Base-by-base conservation (phyloP, 2,888 invertebrate species). In the Pherbina coryleti region DNA sequence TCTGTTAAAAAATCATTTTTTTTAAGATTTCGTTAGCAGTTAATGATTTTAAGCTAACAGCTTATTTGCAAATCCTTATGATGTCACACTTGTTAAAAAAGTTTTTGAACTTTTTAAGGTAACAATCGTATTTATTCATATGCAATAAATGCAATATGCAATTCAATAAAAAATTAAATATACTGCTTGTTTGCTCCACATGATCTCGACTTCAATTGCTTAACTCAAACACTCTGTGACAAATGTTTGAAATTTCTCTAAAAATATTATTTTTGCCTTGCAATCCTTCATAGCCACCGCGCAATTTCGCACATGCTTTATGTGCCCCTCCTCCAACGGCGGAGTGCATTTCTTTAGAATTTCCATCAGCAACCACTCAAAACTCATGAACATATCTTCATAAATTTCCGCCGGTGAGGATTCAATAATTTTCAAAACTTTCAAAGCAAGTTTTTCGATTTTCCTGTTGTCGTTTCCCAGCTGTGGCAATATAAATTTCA, bases 371-470 rank as follows among this genome's bases (percentile, higher is more conserved):
- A 86, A 78, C 51, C 82, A 80, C 71, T 85, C 84, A 57, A 86
- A 86, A 78, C 79, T 84, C 81, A 86, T 82, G 78, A 85, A 86
- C 17, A 85, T 83, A 75, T 86, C 85, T 22, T 84, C 85, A 74
- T 85, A 86, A 34, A 86, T 82, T 76, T 80, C 79, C 49, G 78
- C 74, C 19, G 85, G 86, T 8, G 84, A 78, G 14, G 83, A 82
- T 53, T 81, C 82, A 49, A 86, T 82, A 51, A 86, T 85, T 81
- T 85, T 84, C 5, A 86, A 76, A 5, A 86, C 81, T 78, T 85
- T 86, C 5, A 83, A 74, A 74, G 80, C 79, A 5, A 86, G 80
- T 75, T 86, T 83, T 78, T 83, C 82, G 34, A 84, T 81, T 79
- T 84, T 82, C n/a, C 78, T 78, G 14, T 83, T 81, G 67, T 85